A percentile compares a stretch with the other conserved stretches of the same genome.
Evolutionary conservation across 2,113 vertebrate genomes (phyloP).

Genomic region (Pheucticus melanocephalus): DNA sequence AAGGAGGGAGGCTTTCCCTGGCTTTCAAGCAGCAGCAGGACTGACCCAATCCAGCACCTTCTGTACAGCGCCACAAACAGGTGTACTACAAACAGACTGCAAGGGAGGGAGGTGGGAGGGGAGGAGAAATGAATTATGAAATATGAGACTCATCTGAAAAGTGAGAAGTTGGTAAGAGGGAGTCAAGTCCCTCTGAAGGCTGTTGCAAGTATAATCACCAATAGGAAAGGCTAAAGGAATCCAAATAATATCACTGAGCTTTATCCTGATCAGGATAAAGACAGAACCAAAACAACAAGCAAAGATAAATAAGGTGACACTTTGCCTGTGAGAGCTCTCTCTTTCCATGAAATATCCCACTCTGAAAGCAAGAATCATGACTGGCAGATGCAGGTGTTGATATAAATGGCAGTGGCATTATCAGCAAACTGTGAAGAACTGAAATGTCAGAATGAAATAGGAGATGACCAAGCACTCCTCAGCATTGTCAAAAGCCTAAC

Average conservation of each 20-base stretch:
- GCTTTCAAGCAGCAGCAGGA: background rate
- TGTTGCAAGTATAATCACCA: background rate
- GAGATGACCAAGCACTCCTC: background rate
- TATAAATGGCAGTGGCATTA: background rate
- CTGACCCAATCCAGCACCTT: background rate
- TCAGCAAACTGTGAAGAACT: background rate
- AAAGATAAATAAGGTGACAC: background rate
- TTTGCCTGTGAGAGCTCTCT: background rate
- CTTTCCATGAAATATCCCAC: background rate
- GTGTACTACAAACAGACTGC: background rate
- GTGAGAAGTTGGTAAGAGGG: background rate
- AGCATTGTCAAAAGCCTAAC: background rate
- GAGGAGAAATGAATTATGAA: background rate
- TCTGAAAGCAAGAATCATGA: background rate
- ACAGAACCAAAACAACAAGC: background rate
- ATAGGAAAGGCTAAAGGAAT: background rate
- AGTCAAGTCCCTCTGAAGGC: background rate
- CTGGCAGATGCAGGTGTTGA: background rate
- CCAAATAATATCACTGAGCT: background rate
- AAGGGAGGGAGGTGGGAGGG: background rate
- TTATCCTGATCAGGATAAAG: background rate
- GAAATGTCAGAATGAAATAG: constrained; percentile 11
- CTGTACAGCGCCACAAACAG: background rate
- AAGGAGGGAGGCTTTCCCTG: background rate
- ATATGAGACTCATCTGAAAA: background rate